Percentiles rank a stretch among this genome's conserved stretches.
These are phyloP conservation scores for Macrosteles quadrilineatus DNA, from an alignment of 1,140 invertebrate species.

Conservation along the genomic window DNA sequence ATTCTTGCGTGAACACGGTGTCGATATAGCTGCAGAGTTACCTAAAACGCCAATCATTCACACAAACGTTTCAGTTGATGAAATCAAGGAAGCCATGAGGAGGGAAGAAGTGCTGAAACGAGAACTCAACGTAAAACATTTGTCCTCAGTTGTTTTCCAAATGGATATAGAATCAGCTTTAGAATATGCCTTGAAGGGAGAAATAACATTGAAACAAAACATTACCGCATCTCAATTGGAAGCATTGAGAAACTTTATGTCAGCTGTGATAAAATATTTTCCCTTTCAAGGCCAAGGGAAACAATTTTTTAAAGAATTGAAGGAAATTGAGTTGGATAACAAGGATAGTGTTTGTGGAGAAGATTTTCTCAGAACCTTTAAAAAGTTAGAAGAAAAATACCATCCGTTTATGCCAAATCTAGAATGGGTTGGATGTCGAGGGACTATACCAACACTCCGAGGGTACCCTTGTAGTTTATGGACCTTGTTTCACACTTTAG, in stretches of 20 bases:
- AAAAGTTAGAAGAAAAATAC: constrained; percentile 52
- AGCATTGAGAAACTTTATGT: constrained; percentile 72
- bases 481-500: constrained; percentile 93
- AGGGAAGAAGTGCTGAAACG: constrained; percentile 44
- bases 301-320: constrained; percentile 61
- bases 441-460: constrained; percentile 68
- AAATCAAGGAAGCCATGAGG: constrained; percentile 30
- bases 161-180: constrained; percentile 84
- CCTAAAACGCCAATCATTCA: constrained; percentile 8
- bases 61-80: constrained; percentile 20
- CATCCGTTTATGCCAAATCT: constrained; percentile 58
- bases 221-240: constrained; percentile 69
- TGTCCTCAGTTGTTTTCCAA: constrained; percentile 68
- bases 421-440: constrained; percentile 81
- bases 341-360: constrained; percentile 57
- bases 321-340: constrained; percentile 49
- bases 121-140: constrained; percentile 45
- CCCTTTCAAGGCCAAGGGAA: constrained; percentile 65
- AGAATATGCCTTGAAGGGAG: constrained; percentile 75
- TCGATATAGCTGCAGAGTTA: constrained; percentile 40
- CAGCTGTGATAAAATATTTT: constrained; percentile 70
- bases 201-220: constrained; percentile 68
- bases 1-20: constrained; percentile 53
- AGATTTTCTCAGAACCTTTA: constrained; percentile 58
- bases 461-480: constrained; percentile 97